These are phyloP conservation scores for Galendromus occidentalis DNA, from an alignment of 1,140 invertebrate genomes.

Conservation along the genomic window DNA sequence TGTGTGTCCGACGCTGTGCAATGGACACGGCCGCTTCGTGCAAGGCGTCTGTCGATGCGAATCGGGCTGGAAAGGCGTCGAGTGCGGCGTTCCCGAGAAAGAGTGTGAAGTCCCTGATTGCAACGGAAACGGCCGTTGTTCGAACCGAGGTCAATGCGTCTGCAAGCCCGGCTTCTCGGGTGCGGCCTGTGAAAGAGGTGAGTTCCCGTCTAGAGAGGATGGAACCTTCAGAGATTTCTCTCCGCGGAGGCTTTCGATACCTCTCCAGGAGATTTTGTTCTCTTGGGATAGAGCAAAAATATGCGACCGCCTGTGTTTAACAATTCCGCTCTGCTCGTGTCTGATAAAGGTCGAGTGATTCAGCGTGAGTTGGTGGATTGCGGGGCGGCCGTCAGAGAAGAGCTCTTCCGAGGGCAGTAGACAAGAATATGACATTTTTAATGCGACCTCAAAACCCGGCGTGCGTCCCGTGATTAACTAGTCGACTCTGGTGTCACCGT, in stretches of 20 bases:
- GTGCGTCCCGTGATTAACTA: too few relatives aligned
- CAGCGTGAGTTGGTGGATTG: too few relatives aligned
- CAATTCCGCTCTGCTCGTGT: too few relatives aligned
- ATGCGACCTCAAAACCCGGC: too few relatives aligned
- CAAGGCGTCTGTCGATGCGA: constrained; percentile 90
- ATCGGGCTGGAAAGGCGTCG: constrained; percentile 88
- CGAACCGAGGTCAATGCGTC: constrained; percentile 66
- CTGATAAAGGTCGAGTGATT: too few relatives aligned
- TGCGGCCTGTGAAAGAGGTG: constrained; percentile 67
- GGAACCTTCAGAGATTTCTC: background rate
- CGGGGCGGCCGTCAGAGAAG: too few relatives aligned
- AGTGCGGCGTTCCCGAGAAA: constrained; percentile 70
- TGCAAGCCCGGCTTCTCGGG: constrained; percentile 81
- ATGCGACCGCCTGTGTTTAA: too few relatives aligned
- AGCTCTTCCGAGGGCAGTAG: too few relatives aligned
- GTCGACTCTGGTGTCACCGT: too few relatives aligned
- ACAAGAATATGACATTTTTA: too few relatives aligned
- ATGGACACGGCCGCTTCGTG: constrained; percentile 80
- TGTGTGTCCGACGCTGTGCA: constrained; percentile 85
- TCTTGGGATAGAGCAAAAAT: too few relatives aligned
- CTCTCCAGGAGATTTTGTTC: too few relatives aligned
- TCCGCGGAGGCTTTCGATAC: background rate
- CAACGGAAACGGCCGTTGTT: constrained; percentile 80
- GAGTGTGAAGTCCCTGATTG: constrained; percentile 84
- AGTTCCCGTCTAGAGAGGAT: constrained; percentile 18